Base-by-base conservation (phyloP, 1,140 invertebrate species). In the Drosophila equinoxialis region DNA sequence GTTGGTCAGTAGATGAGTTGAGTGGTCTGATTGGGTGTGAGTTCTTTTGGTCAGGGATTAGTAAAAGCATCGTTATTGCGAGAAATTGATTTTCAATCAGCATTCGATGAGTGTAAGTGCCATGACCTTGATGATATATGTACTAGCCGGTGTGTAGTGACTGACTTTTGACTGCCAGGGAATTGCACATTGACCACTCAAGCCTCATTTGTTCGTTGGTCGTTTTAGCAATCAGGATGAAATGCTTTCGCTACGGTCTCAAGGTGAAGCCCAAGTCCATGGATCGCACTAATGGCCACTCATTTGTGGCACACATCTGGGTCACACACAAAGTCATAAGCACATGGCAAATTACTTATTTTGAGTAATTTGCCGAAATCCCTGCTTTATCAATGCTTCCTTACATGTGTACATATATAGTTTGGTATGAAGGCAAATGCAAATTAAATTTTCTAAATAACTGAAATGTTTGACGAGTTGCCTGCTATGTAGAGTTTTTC, bases 361-460 rank as follows among this genome's bases (percentile, higher is more conserved):
- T 45, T 41, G 62, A n/a, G 42, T 42, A 70, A 65, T 57, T 66
- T 45, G 30, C 30, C 6, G 6, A 30, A 30, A 30, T 30, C 30
- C 30, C 30, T 6, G 20, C 13, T 66, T 63, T 3, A 45, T 14
- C n/a, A 14, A 30, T 26, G 14, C 39, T 48, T 3, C 17, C n/a
- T 6, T n/a, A 14, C 54, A 57, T 23, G 20, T 23, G 20, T 23
- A 23, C 20, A 23, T 23, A 23, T 23, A 23, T 23, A 59, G 14
- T 68, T 61, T 48, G 45, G 33, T 59, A 57, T 59, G 69, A 77
- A 66, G 71, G 62, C 68, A 85, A 85, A 85, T 85, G 62, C 63
- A 85, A 85, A 85, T 85, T 86, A 66, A 79, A 85, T 79, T 85
- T 75, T 83, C 76, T 77, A 82, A 86, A 86, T 83, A 87, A 83